These are phyloP conservation scores for Myanophis thanlyinensis DNA, from an alignment of 2,113 vertebrate species.

Conservation along the genomic window DNA sequence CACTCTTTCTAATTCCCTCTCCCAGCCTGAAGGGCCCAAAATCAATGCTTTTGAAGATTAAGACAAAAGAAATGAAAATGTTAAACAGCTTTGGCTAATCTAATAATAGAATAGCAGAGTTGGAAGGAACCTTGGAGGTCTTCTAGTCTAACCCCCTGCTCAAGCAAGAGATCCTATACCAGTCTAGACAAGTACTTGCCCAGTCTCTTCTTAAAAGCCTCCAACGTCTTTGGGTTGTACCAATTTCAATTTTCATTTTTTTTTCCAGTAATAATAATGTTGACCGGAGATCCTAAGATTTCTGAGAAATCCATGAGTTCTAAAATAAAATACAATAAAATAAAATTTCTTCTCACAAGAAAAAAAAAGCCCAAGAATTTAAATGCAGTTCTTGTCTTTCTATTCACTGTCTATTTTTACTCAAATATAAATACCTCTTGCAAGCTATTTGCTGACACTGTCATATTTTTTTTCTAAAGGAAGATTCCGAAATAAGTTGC, in stretches of 20 bases:
- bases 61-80: neutral
- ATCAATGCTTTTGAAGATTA: neutral
- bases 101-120: neutral
- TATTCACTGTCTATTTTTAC: neutral
- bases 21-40: neutral
- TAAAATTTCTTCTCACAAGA: neutral
- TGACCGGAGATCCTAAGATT: neutral
- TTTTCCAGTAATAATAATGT: neutral
- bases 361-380: neutral
- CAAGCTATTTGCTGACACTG: neutral
- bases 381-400: neutral
- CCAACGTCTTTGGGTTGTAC: neutral
- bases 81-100: neutral
- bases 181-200: too few relatives aligned
- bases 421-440: neutral
- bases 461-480: neutral
- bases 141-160: too few relatives aligned
- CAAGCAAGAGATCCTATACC: too few relatives aligned
- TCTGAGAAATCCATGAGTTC: neutral
- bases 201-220: too few relatives aligned
- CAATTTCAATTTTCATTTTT: neutral
- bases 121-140: too few relatives aligned
- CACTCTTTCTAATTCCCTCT: neutral
- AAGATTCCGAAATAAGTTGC: too few relatives aligned
- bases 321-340: neutral